A percentile compares a stretch with the other conserved stretches of the same genome.
phyloP scores from a whole-genome alignment of 2,797 vertebrate genomes.

The Avahi laniger region DNA sequence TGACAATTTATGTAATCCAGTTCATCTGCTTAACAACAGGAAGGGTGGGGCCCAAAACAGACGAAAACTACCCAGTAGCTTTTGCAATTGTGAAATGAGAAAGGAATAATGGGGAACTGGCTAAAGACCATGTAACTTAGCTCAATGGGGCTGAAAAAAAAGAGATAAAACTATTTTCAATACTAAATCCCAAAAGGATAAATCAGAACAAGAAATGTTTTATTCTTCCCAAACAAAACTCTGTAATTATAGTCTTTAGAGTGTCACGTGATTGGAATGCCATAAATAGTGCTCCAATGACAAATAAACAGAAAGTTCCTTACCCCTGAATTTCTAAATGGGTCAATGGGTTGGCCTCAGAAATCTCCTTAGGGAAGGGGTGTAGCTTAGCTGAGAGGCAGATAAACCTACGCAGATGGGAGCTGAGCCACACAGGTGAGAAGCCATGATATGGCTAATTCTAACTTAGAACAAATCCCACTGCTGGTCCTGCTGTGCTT shows the following conservation, averaged over 20 bases:
- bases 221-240: not conserved
- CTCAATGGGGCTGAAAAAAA: not conserved
- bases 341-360: not conserved
- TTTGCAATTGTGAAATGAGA: constrained; percentile 45
- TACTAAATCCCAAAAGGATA: not conserved
- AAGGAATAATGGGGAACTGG: not conserved
- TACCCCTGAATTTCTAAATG: not conserved
- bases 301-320: constrained; percentile 37
- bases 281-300: constrained; percentile 69
- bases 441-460: not conserved
- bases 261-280: constrained; percentile 29
- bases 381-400: not conserved
- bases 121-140: not conserved
- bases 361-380: not conserved
- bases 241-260: constrained; percentile 17
- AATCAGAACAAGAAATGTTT: constrained; percentile 38
- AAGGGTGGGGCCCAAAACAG: constrained; percentile 78
- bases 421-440: not conserved
- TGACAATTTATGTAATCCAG: constrained; percentile 75
- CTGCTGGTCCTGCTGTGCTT: not conserved
- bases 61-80: constrained; percentile 50
- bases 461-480: not conserved
- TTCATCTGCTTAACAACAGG: constrained; percentile 78
- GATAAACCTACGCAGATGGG: not conserved
- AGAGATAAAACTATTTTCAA: constrained; percentile 5